Evolutionary conservation across 2,797 vertebrate genomes (phyloP).

Genomic region (Myotis pilosus): DNA sequence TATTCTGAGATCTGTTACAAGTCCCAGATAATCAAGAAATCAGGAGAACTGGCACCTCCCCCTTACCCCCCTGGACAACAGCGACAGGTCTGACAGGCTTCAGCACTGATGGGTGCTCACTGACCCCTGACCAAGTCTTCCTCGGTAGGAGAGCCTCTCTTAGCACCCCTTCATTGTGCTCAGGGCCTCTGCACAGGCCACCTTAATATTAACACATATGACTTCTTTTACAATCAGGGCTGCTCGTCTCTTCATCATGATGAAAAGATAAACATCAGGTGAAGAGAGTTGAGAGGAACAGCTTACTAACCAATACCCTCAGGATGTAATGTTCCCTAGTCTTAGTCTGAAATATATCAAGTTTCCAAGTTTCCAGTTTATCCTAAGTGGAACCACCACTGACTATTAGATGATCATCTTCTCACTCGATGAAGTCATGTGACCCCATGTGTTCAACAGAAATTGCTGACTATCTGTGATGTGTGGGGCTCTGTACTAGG

Average conservation of each 20-base stretch:
- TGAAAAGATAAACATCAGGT: neutral
- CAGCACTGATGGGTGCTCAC: neutral
- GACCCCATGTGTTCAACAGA: neutral
- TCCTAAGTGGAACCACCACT: neutral
- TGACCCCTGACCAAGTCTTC: neutral
- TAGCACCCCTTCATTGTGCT: neutral
- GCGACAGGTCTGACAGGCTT: neutral
- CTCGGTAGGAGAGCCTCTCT: neutral
- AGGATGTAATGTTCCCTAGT: neutral
- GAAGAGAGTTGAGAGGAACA: neutral
- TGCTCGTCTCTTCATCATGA: neutral
- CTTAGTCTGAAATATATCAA: neutral
- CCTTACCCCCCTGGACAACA: neutral
- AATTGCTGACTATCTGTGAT: neutral
- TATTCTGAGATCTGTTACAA: constrained; percentile 15
- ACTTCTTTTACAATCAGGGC: neutral
- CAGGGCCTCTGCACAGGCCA: neutral
- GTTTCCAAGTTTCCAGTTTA: neutral
- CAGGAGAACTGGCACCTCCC: neutral
- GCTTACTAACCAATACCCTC: neutral
- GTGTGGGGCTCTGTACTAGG: neutral
- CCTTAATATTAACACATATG: neutral
- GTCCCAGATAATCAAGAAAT: neutral
- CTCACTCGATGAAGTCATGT: neutral
- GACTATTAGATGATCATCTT: neutral